Evolutionary conservation across 2,797 vertebrate genomes (phyloP), one percentile per base, ranked within the genome.

Genomic region (Ctenochaetus hawaiiensis): DNA sequence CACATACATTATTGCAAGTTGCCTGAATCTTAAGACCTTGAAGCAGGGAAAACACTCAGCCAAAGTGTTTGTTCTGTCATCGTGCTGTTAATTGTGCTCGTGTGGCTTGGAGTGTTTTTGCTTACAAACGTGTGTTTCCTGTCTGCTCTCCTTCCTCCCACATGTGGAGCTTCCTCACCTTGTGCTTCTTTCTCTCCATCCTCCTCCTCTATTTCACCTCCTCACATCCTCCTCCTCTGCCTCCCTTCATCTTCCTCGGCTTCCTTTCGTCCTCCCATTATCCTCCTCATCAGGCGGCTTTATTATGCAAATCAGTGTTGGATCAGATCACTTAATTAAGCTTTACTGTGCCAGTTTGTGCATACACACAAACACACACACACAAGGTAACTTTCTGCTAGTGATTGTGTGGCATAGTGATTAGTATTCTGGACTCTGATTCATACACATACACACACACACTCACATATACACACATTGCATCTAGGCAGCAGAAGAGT

Each of bases 271-370:
- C 72, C 78, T 81, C 61, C 75, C 78, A 76, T 88, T 80, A 77
- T 80, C 77, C 75, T 83, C 47, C 82, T 90, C 86, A 89, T 87
- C 81, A 85, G 80, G 61, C 63, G 48, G 70, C 85, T 91, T 92
- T 92, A 91, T 94, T 89, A 94, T 93, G 88, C 82, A 92, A 93
- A 94, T 94, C 62, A 78, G 68, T 58, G 71, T 77, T 79, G 89
- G 90, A 93, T 93, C 86, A 78, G 86, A 94, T 88, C 83, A 81
- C 91, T 91, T 93, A 93, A 94, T 94, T 93, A 92, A 84, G 83
- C 87, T 68, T 80, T 78, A 71, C 75, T 65, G 73, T 71, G 81
- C 86, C 84, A 78, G 76, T 86, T 80, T 78, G 34, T 9, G 16
- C 37, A 9, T 22, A 47, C 14, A 41, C 66, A 59, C 3, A 6